Conservation (phyloP, 2,113 vertebrate genomes). For the Charina bottae region DNA sequence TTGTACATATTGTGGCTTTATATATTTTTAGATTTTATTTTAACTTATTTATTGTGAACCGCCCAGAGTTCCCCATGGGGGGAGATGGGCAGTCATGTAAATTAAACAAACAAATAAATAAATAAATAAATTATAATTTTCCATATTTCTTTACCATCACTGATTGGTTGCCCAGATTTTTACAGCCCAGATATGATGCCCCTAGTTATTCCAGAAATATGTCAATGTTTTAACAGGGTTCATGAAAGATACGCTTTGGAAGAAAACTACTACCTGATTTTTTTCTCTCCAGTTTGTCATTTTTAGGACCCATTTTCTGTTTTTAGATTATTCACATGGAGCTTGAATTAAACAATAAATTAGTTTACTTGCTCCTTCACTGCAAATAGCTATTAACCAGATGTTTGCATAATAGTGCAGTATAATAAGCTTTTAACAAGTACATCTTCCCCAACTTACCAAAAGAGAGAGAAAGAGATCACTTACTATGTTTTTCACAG, state of each 20-base stretch:
- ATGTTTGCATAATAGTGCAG: background rate
- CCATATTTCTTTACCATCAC: background rate
- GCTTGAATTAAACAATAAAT: slow-evolving; percentile 31
- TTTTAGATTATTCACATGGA: slow-evolving; percentile 21
- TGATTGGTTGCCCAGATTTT: background rate
- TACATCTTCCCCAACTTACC: slow-evolving; percentile 30
- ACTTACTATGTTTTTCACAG: background rate
- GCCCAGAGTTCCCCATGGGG: no score
- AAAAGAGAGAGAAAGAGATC: slow-evolving; percentile 25
- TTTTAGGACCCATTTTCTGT: slow-evolving; percentile 33
- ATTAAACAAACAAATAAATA: no score
- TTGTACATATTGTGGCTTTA: no score
- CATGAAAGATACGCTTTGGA: background rate
- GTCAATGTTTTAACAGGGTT: background rate
- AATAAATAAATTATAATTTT: background rate
- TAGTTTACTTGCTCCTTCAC: background rate
- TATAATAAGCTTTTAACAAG: slow-evolving; percentile 17
- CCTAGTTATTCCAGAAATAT: background rate
- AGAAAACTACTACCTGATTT: background rate
- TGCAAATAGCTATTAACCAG: background rate
- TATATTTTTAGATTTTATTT: no score
- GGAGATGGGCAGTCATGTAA: no score
- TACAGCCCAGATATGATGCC: no score
- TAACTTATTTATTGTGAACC: no score
- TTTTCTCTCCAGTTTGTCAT: background rate